phyloP scores from a whole-genome alignment of 2,113 vertebrate species.

The Rhinopomastus cyanomelas region DNA sequence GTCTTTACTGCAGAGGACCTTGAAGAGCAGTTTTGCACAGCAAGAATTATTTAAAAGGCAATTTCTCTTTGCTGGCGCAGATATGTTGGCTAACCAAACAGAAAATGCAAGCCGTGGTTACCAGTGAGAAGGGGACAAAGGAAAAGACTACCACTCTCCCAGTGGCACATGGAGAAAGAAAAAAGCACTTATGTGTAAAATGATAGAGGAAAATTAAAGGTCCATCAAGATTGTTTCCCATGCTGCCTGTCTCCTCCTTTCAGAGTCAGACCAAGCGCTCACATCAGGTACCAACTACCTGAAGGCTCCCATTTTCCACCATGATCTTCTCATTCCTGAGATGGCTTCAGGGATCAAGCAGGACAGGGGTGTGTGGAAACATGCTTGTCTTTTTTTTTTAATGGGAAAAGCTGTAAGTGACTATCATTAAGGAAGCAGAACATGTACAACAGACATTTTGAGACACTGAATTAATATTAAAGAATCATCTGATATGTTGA shows the following conservation, averaged over 20 bases:
- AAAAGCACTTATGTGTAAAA: background rate
- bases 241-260: accelerated
- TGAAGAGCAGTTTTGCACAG: background rate
- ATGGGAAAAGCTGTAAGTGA: background rate
- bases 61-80: background rate
- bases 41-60: background rate
- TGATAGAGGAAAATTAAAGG: background rate
- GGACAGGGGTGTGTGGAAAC: background rate
- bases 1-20: background rate
- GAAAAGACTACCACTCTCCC: accelerated
- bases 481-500: background rate
- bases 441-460: background rate
- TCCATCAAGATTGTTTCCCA: background rate
- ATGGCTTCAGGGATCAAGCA: background rate
- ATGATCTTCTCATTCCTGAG: background rate
- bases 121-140: background rate
- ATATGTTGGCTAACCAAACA: background rate
- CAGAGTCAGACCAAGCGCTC: background rate
- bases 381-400: background rate
- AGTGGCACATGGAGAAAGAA: background rate
- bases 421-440: background rate
- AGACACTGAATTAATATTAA: background rate
- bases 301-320: background rate
- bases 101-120: background rate
- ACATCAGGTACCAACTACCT: background rate